Evolutionary conservation across 1,140 invertebrate species (phyloP).

Genomic region (Drosophila aff.): DNA sequence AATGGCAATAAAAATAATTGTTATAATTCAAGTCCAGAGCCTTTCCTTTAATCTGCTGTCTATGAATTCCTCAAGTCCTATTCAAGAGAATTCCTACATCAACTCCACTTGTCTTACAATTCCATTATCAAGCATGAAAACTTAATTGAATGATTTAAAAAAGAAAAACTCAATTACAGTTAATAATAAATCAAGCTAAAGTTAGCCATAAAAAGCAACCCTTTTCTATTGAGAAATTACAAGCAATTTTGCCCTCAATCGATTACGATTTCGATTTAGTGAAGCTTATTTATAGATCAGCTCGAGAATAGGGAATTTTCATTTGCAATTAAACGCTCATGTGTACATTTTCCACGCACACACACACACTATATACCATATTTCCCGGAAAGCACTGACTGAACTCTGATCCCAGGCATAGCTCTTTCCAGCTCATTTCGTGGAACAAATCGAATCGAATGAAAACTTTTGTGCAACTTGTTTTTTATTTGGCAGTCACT

Average conservation of each 20-base stretch:
- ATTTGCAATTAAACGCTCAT: conserved; percentile 3
- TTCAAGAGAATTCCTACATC: too few relatives aligned
- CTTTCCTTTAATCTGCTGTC: too few relatives aligned
- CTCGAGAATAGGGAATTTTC: conserved; percentile 18
- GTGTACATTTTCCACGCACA: background rate
- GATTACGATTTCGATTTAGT: conserved; percentile 18
- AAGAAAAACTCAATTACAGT: background rate
- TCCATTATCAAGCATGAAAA: too few relatives aligned
- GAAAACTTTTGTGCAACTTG: conserved; percentile 41
- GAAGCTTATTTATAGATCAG: conserved; percentile 26
- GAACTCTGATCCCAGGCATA: background rate
- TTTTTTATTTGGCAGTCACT: conserved; percentile 22
- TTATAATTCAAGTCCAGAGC: background rate
- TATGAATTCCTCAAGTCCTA: too few relatives aligned
- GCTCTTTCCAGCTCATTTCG: conserved; percentile 38
- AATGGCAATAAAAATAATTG: background rate
- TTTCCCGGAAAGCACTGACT: conserved; percentile 24
- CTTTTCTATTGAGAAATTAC: conserved; percentile 4
- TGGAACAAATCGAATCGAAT: conserved; percentile 49
- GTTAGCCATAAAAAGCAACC: too few relatives aligned
- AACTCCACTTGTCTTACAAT: too few relatives aligned
- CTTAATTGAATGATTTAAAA: background rate
- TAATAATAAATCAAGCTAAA: background rate
- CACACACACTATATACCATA: background rate
- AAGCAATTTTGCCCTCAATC: conserved; percentile 15